A percentile compares a stretch with the other conserved stretches of the same genome.
phyloP scores from a whole-genome alignment of 2,113 vertebrate species.

The Mola mola region DNA sequence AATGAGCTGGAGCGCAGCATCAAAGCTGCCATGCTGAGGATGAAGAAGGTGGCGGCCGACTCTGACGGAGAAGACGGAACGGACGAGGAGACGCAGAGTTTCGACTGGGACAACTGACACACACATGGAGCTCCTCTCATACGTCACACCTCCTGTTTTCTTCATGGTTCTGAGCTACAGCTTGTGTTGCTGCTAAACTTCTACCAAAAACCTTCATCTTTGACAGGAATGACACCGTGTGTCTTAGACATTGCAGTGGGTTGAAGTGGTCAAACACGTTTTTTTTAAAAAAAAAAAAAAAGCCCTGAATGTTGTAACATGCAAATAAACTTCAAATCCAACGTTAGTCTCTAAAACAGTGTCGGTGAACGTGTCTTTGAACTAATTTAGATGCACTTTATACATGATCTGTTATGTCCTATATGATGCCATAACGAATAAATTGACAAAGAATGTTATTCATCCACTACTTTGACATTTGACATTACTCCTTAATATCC shows the following conservation, averaged over 20 bases:
- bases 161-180: conserved; percentile 21
- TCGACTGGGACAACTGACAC: conserved; percentile 76
- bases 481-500: neutral
- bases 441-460: conserved; percentile 2
- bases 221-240: conserved; percentile 28
- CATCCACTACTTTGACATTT: neutral
- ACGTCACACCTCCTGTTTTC: neutral
- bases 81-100: conserved; percentile 58
- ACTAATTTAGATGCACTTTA: neutral
- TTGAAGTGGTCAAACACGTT: conserved; percentile 9
- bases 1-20: conserved; percentile 92
- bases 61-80: conserved; percentile 84
- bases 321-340: conserved; percentile 8
- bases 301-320: conserved; percentile 23
- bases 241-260: conserved; percentile 3
- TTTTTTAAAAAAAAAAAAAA: conserved; percentile 7
- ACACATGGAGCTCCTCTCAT: conserved; percentile 1
- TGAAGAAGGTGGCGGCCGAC: conserved; percentile 91
- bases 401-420: neutral
- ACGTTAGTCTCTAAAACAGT: conserved; percentile 11
- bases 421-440: conserved; percentile 21
- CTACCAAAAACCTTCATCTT: conserved; percentile 9
- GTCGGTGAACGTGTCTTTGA: neutral
- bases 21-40: conserved; percentile 92
- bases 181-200: conserved; percentile 32